These are phyloP conservation scores for Momotus momota DNA, from an alignment of 2,797 vertebrate species.

Conservation along the genomic window DNA sequence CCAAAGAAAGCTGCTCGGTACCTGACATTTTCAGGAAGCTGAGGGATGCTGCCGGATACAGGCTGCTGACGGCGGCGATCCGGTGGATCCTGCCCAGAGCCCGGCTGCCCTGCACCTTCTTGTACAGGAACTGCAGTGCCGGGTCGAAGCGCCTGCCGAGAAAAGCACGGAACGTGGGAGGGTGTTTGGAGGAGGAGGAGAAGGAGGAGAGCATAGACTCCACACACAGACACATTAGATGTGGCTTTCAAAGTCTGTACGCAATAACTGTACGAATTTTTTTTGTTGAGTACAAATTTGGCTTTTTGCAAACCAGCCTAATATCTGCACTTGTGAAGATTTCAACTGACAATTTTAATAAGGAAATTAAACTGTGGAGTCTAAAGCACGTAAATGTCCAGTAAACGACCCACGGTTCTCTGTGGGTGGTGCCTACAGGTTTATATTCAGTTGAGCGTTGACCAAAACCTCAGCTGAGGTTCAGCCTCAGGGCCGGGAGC, in stretches of 20 bases:
- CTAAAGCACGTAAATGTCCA: neutral
- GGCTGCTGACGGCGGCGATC: slow-evolving; percentile 19
- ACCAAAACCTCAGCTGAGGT: neutral
- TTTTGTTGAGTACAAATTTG: fast-evolving
- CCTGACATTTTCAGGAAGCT: slow-evolving; percentile 58
- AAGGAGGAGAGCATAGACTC: too few species aligned
- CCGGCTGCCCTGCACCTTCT: slow-evolving; percentile 31
- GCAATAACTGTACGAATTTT: neutral
- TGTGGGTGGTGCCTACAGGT: neutral
- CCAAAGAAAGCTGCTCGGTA: neutral
- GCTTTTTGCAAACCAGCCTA: neutral
- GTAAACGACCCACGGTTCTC: neutral
- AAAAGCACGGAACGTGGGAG: neutral
- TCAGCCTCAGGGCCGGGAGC: neutral
- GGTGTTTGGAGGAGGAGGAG: neutral
- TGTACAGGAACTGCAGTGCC: slow-evolving; percentile 59
- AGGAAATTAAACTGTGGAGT: neutral
- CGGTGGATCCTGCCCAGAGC: slow-evolving; percentile 58
- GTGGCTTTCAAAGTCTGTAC: neutral
- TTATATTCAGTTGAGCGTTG: neutral
- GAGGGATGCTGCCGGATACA: slow-evolving; percentile 26
- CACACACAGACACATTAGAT: neutral
- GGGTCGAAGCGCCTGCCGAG: slow-evolving; percentile 67
- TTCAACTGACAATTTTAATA: neutral
- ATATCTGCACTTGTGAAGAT: too few species aligned